Evolutionary conservation across 2,113 vertebrate genomes (phyloP), one percentile per base, ranked within the genome.

Genomic region (Triplophysa rosa): DNA sequence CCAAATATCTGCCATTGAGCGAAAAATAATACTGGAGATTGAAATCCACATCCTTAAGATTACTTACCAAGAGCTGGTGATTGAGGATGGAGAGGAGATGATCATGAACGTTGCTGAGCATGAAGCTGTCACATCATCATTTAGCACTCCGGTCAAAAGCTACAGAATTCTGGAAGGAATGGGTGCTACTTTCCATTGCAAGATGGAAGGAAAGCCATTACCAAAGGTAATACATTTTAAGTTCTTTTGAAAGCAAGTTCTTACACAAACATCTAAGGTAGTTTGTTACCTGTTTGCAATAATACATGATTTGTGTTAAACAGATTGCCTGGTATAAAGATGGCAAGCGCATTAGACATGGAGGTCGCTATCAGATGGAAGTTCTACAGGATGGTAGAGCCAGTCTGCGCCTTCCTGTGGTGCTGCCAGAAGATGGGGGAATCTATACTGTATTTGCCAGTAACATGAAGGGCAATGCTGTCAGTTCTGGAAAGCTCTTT

Each of bases 291-390:
- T 42, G 42, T 45, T 45, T 11, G 8, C 42, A 45, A 45, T 45
- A 26, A 16, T 58, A 0, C 5, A 14, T 72, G 0, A 23, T 79
- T 77, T 67, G 40, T 69, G 42, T 52, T 77, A 17, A 16, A 12
- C 76, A 99, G 98, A 95, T 99, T 88, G 95, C 91, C 0, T 99
- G 98, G 98, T 99, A 95, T 90, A 99, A 98, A 92, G 97, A 99
- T 37, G 97, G 98, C 54, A 97, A 94, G 83, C 97, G 98, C 37
- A 94, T 99, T 85, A 92, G 83, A 37, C 90, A 93, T 0, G 92
- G 95, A 77, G 95, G 93, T 9, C 95, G 82, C 72, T 95, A 95
- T 85, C 94, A 95, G 74, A 95, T 97, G 90, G 97, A 99, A 68
- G 88, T 95, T 82, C 92, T 98, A 59, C 95, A 94, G 82, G 97